phyloP scores from a whole-genome alignment of 1,140 invertebrate species.

The Anthonomus grandis region DNA sequence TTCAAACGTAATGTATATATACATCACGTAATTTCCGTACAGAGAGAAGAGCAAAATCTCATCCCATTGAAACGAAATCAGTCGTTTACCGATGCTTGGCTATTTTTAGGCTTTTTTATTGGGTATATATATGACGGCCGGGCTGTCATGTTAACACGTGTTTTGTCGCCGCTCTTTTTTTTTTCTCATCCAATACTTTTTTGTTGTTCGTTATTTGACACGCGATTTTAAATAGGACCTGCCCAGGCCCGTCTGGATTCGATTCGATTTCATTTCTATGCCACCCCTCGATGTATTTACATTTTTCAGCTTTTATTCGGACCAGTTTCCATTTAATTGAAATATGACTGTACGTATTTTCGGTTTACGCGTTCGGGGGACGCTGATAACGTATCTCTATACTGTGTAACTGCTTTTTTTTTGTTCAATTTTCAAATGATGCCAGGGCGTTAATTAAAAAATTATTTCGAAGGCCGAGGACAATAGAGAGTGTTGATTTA shows the following conservation, averaged over 20 bases:
- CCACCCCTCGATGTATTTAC: slow-evolving; percentile 29
- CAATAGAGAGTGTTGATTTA: no score
- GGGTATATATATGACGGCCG: slow-evolving; percentile 27
- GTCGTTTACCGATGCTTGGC: no score
- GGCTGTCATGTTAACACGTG: slow-evolving; percentile 35
- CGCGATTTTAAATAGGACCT: slow-evolving; percentile 28
- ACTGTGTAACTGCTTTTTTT: slow-evolving; percentile 6
- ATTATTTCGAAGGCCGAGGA: slow-evolving; percentile 14
- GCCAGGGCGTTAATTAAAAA: slow-evolving; percentile 20
- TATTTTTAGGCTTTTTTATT: slow-evolving; percentile 33
- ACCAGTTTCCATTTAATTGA: slow-evolving; percentile 35
- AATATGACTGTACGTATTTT: slow-evolving; percentile 29
- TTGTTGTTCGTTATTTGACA: slow-evolving; percentile 23
- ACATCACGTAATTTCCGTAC: slow-evolving; percentile 1
- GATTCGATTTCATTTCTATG: slow-evolving; percentile 30
- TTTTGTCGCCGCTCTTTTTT: neutral
- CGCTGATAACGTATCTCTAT: slow-evolving; percentile 22
- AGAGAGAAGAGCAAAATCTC: no score
- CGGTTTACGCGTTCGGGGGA: slow-evolving; percentile 18
- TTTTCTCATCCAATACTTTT: slow-evolving; percentile 28
- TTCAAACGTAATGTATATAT: no score
- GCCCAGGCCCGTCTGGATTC: slow-evolving; percentile 32
- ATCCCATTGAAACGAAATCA: no score
- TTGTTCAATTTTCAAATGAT: slow-evolving; percentile 8
- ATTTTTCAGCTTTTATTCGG: slow-evolving; percentile 34